Base-by-base conservation (phyloP, 2,888 invertebrate species). In the Eupelmus urozonus region DNA sequence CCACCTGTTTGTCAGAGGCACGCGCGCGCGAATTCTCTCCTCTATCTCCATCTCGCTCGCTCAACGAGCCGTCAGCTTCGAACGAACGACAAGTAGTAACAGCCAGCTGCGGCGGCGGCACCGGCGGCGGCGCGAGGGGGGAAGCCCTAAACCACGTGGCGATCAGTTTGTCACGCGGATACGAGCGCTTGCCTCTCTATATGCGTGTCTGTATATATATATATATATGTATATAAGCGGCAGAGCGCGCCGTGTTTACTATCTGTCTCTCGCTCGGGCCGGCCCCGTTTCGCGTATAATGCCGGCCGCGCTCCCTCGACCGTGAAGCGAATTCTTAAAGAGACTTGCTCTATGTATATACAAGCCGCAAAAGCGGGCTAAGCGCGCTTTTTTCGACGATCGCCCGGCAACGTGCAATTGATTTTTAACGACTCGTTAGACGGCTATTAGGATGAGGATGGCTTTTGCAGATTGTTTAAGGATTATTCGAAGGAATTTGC, bases 101-200 rank as follows among this genome's bases (percentile, higher is more conserved):
- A 18, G 13, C 45, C 34, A 18, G 13, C 45, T n/a, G 0, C 1
- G 16, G 23, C 23, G 13, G 23, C 13, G 27, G 16, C 4, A 82
- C 81, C n/a, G 82, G 83, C 82, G 83, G 82, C 84, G 49, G 53
- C 9, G 51, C 25, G 29, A n/a, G 75, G 81, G 80, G 82, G 82
- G 80, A 82, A 79, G 80, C 81, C 82, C 80, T 77, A 81, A 81
- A 82, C 82, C 85, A 85, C 85, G 85, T 85, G 85, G 85, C 83
- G 83, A 85, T 85, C 83, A 83, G 82, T 81, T 84, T 82, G 84
- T 84, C 82, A 83, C 83, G 83, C 84, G 74, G 53, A 60, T 63
- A 76, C 34, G 9, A 34, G 34, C 34, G 34, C 34, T 34, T 9
- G 45, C 2, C 45, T 45, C 9, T 16, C 9, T 16, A 45, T 45